Evolutionary conservation across 1,140 invertebrate genomes (phyloP).

Genomic region (Eriocheir sinensis): DNA sequence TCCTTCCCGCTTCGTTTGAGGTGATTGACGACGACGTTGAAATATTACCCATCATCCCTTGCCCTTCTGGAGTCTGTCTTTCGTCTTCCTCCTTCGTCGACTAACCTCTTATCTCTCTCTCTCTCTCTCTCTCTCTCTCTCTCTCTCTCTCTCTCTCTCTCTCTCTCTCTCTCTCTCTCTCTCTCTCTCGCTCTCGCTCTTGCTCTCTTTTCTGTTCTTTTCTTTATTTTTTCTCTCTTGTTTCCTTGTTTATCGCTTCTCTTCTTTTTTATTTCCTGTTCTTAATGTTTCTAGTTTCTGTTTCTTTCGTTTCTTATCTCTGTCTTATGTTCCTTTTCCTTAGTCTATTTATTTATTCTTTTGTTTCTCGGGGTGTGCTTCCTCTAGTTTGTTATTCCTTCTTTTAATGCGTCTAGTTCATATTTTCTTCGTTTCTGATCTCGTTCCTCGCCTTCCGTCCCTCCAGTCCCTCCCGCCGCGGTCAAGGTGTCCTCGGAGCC

Average conservation of each 20-base stretch:
- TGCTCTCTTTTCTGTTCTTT: neutral
- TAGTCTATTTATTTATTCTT: neutral
- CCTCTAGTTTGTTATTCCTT: neutral
- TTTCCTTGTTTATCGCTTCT: neutral
- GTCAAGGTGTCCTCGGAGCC: conserved; percentile 77
- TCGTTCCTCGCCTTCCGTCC: neutral
- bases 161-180: neutral
- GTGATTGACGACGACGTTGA: neutral
- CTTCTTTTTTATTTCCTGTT: neutral
- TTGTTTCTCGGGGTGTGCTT: neutral
- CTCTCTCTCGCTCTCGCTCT: neutral
- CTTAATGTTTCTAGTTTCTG: neutral
- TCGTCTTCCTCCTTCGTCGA: neutral
- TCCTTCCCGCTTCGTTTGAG: neutral
- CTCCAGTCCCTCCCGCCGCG: conserved; percentile 75
- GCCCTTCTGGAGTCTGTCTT: neutral
- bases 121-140: neutral
- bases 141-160: neutral
- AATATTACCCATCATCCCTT: neutral
- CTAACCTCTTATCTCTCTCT: neutral
- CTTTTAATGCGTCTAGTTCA: neutral
- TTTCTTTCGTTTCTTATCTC: neutral
- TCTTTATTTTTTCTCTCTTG: neutral
- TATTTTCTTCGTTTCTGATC: no score
- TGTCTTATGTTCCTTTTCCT: neutral